phyloP scores from a whole-genome alignment of 1,140 invertebrate species.

The Acromyrmex heyeri region DNA sequence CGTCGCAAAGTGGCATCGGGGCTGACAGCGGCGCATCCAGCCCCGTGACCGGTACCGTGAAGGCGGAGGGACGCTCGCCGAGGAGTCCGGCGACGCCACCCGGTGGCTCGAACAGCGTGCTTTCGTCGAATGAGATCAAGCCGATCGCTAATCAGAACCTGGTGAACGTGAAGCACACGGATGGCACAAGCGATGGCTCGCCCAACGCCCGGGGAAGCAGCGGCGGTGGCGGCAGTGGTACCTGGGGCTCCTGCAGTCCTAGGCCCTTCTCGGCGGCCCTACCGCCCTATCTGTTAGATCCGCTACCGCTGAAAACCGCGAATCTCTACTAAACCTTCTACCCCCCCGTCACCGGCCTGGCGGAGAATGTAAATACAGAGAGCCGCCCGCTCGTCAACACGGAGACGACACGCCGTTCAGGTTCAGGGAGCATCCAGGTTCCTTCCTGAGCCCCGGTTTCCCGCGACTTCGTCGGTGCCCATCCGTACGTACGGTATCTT shows the following conservation, averaged over 20 bases:
- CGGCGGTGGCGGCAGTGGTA: conserved; percentile 68
- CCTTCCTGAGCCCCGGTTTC: background rate
- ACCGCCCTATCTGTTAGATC: conserved; percentile 84
- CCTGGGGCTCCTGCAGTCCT: conserved; percentile 86
- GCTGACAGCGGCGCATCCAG: conserved; percentile 80
- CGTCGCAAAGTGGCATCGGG: conserved; percentile 77
- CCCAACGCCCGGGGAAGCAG: conserved; percentile 80
- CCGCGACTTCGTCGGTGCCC: background rate
- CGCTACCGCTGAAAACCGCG: conserved; percentile 85
- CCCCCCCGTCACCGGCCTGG: conserved; percentile 25
- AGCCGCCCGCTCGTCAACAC: conserved; percentile 12
- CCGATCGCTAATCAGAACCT: conserved; percentile 80
- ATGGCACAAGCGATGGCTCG: conserved; percentile 73
- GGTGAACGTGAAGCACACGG: conserved; percentile 77
- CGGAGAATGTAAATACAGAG: conserved; percentile 69
- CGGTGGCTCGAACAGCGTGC: conserved; percentile 78
- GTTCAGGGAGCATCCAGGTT: conserved; percentile 48
- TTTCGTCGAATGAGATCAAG: conserved; percentile 82
- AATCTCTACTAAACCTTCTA: conserved; percentile 83
- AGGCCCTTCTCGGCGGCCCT: conserved; percentile 84
- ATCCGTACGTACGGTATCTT: background rate
- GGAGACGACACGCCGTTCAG: conserved; percentile 27
- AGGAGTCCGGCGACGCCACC: conserved; percentile 84
- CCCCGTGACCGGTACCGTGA: conserved; percentile 77
- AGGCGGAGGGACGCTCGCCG: conserved; percentile 84